Evolutionary conservation across 2,888 invertebrate species (phyloP).

Genomic region (Leuctra nigra): DNA sequence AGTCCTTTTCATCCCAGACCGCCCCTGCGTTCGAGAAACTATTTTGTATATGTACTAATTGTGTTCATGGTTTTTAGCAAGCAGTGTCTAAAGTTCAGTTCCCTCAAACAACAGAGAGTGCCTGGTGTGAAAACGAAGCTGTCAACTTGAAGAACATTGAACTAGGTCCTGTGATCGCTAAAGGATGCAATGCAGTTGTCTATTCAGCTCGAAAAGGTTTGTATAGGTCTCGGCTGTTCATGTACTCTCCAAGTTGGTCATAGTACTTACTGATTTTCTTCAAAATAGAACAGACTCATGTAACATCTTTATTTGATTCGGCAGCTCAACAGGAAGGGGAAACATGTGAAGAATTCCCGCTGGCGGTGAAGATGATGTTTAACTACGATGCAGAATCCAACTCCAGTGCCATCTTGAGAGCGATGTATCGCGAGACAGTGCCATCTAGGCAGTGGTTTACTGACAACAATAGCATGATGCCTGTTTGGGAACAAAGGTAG

Average conservation of each 20-base stretch:
- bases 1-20: background rate
- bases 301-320: no score
- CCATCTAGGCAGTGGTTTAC: slow-evolving; percentile 51
- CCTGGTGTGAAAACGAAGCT: slow-evolving; percentile 37
- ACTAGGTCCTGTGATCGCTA: slow-evolving; percentile 65
- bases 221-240: no score
- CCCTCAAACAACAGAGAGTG: slow-evolving; percentile 44
- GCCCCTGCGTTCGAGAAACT: no score
- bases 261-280: no score
- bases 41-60: background rate
- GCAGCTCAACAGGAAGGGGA: no score
- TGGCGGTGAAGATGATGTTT: slow-evolving; percentile 88
- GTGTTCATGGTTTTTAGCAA: slow-evolving; percentile 43
- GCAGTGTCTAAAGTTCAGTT: slow-evolving; percentile 52
- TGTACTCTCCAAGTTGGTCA: no score
- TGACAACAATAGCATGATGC: slow-evolving; percentile 42
- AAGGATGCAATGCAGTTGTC: slow-evolving; percentile 76
- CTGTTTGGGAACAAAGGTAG: slow-evolving; percentile 51
- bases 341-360: slow-evolving; percentile 50
- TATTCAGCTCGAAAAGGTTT: slow-evolving; percentile 63
- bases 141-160: slow-evolving; percentile 53
- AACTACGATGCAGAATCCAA: slow-evolving; percentile 82
- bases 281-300: no score
- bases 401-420: slow-evolving; percentile 64
- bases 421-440: slow-evolving; percentile 76